Base-by-base conservation (phyloP, 2,797 vertebrate genomes). In the Coregonus ussuriensis region DNA sequence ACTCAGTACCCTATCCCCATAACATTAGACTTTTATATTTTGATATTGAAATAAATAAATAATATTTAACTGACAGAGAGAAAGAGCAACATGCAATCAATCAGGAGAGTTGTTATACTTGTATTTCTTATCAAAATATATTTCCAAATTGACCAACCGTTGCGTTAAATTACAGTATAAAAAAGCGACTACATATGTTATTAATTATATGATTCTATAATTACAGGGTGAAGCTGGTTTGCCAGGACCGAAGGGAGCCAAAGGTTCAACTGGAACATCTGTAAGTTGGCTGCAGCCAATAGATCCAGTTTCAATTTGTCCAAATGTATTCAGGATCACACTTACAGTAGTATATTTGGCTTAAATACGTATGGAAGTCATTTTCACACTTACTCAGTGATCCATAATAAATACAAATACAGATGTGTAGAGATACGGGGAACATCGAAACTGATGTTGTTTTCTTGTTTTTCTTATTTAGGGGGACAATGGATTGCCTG, bases 211-310 rank as follows among this genome's bases (percentile, higher is more conserved):
- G 9, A 35, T 71, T 63, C 41, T 47, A 14, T 81, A 3, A 84
- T 91, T 88, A 47, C 66, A 99, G 98, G 98, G 98, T 84, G 96
- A 97, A 87, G 72, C 70, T 84, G 98, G 98, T 82, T 87, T 85
- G 6, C 85, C 92, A 25, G 98, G 97, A 88, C 87, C 90, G 54
- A 93, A 92, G 77, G 98, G 98, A 80, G 86, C 92, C 69, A 95
- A 92, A 89, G 98, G 98, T 75, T 88, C 87, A 6, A 74, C 89
- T 18, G 98, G 97, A 72, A 89, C 89, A 75, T 86, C 89, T 84
- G 98, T 99, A 91, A 91, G 96, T 94, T 76, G 1, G 67, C 35
- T 74, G 6, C 59, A 25, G 1, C 11, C n/a, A 62, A 62, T 62
- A 59, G 79, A 78, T 80, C 79, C 52, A 25, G 80, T 81, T 80